Base-by-base conservation (phyloP, 2,888 invertebrate genomes). In the Chymomyza procnemis region DNA sequence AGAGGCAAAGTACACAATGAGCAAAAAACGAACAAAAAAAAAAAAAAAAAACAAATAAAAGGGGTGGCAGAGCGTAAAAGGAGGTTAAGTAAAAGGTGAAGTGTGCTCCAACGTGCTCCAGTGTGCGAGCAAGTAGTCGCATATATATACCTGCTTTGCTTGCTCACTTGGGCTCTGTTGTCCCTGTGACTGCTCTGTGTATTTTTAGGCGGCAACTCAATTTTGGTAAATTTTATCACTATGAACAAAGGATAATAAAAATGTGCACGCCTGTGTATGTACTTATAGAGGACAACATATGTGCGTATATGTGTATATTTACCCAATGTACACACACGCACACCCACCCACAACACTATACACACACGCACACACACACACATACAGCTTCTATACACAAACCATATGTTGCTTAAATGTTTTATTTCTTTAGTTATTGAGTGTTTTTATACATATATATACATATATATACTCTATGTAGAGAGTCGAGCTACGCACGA, bases 211-310 rank as follows among this genome's bases (percentile, higher is more conserved):
- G 68, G 63, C 18, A 62, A 65, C 74, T 59, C 75, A 65, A 46
- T 75, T 64, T 58, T 63, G 77, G 85, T 73, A 81, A 81, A 81
- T 81, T 79, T 81, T 76, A 86, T 81, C 85, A 81, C 81, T 75
- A 81, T 74, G 79, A 81, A 71, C 71, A 75, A 73, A 67, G 77
- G 75, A 75, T 81, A 84, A 81, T 86, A 81, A 71, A 84, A 26
- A 26, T 26, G 26, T 26, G 6, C 26, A 26, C 26, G 26, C 26
- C 26, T 75, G 70, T 67, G 71, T 73, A 57, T 76, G 54, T 41
- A 52, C 66, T 69, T 66, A 72, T 67, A 68, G 73, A 75, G 79
- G 69, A 80, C 73, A 74, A 76, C 75, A 57, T 69, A 69, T 58
- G 46, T 34, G 3, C 6, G 34, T 57, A 57, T 4, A 54, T 54